Percentiles rank a stretch among this genome's conserved stretches.
phyloP scores from a whole-genome alignment of 2,888 invertebrate species.

The Phortica magna region DNA sequence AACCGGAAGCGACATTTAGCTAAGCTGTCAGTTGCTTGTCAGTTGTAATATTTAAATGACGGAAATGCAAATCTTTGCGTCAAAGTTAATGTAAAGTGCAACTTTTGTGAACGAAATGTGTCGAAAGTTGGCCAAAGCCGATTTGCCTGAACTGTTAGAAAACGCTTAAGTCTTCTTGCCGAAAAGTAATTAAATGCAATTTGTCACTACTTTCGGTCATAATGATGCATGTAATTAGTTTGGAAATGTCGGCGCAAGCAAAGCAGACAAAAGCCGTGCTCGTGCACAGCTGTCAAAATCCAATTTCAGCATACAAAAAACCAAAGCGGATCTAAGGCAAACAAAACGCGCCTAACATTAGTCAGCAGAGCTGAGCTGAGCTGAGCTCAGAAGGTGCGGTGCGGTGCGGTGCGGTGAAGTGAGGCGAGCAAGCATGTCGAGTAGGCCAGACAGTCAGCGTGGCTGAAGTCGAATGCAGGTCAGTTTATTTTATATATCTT shows the following conservation, averaged over 20 bases:
- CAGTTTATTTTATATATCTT: constrained; percentile 36
- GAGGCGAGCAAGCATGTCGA: constrained; percentile 45
- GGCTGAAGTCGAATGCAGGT: constrained; percentile 45
- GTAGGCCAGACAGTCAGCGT: not conserved
- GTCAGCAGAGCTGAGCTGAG: no score
- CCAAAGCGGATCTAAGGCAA: constrained; percentile 57
- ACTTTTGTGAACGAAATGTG: constrained; percentile 31
- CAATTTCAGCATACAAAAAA: constrained; percentile 65
- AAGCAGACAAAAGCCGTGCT: constrained; percentile 9
- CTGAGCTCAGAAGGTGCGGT: no score
- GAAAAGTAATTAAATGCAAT: constrained; percentile 47
- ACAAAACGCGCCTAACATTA: constrained; percentile 36
- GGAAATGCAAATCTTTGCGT: constrained; percentile 50
- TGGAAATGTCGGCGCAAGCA: not conserved
- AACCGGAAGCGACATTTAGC: not conserved
- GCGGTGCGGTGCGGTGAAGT: no score
- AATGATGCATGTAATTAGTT: constrained; percentile 63
- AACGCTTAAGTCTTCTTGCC: no score
- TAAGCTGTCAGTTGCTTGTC: constrained; percentile 30
- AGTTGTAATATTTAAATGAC: constrained; percentile 68
- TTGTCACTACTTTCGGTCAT: constrained; percentile 47
- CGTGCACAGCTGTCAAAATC: constrained; percentile 66
- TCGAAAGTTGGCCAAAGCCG: constrained; percentile 1
- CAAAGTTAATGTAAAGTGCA: not conserved
- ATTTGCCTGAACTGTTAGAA: not conserved